phyloP scores from a whole-genome alignment of 2,888 invertebrate genomes.

The Ichneumoninae sp. region DNA sequence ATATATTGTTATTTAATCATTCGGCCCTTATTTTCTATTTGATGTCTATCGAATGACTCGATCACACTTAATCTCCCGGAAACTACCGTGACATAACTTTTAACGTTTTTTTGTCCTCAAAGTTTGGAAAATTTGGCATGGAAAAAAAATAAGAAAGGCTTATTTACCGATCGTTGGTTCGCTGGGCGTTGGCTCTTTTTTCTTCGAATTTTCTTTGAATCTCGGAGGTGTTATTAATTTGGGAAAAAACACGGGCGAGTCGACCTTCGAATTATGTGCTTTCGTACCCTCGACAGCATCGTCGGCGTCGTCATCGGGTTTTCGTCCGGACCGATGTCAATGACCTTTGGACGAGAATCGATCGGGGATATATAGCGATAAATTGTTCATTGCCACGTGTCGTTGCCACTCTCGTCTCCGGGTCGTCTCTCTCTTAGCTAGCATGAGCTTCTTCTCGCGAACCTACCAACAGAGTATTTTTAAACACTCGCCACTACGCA shows the following conservation, averaged over 20 bases:
- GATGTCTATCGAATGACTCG: too few relatives aligned
- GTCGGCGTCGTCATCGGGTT: conserved; percentile 20
- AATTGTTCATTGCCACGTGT: conserved; percentile 77
- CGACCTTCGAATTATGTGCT: background rate
- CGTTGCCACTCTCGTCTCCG: conserved; percentile 61
- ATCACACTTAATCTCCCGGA: too few relatives aligned
- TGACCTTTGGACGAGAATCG: conserved; percentile 71
- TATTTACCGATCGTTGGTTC: conserved; percentile 4
- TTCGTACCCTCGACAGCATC: background rate
- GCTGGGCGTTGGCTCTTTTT: conserved; percentile 13
- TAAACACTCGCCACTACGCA: conserved; percentile 22
- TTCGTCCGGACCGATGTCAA: conserved; percentile 68
- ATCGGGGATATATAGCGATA: conserved; percentile 56
- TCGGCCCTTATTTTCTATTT: too few relatives aligned
- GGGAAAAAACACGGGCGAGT: background rate
- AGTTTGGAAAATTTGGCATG: background rate
- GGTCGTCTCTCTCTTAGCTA: background rate
- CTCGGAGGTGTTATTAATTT: conserved; percentile 3
- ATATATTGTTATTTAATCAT: background rate
- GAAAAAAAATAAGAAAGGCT: background rate
- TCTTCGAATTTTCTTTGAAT: background rate
- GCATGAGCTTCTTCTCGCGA: background rate
- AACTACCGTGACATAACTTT: too few relatives aligned
- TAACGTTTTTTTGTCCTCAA: too few relatives aligned
- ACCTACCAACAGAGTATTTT: conserved; percentile 4